A percentile compares a stretch with the other conserved stretches of the same genome.
These are phyloP conservation scores for Phocoena sinus DNA, from an alignment of 2,113 vertebrate species.

Conservation along the genomic window DNA sequence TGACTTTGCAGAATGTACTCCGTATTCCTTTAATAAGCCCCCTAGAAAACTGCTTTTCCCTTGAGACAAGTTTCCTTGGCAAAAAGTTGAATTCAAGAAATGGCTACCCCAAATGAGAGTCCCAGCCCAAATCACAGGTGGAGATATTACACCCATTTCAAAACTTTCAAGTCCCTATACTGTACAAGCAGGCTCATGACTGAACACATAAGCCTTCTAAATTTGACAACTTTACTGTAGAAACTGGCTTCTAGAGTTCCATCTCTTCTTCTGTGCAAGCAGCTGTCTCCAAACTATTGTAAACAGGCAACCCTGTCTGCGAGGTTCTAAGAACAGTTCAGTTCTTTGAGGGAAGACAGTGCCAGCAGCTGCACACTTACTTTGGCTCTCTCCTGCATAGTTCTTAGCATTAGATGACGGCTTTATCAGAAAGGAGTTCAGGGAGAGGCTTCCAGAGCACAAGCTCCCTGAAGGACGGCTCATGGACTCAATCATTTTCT, in stretches of 20 bases:
- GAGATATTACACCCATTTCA: conserved; percentile 64
- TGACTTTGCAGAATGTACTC: conserved; percentile 48
- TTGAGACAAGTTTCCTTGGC: conserved; percentile 72
- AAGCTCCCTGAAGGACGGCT: conserved; percentile 86
- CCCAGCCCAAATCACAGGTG: conserved; percentile 61
- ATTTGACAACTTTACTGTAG: conserved; percentile 56
- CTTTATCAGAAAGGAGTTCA: conserved; percentile 81
- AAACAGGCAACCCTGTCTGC: conserved; percentile 74
- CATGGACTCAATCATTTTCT: conserved; percentile 87
- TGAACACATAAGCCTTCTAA: conserved; percentile 65
- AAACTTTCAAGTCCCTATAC: conserved; percentile 58
- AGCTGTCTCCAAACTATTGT: conserved; percentile 62
- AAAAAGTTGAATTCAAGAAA: conserved; percentile 51
- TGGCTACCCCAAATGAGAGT: conserved; percentile 57
- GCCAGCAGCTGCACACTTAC: conserved; percentile 48
- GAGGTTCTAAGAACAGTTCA: conserved; percentile 74
- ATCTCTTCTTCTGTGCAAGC: conserved; percentile 83
- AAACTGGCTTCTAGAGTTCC: conserved; percentile 78
- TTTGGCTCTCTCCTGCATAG: conserved; percentile 73
- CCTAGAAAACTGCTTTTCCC: conserved; percentile 63
- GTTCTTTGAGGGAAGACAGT: conserved; percentile 76
- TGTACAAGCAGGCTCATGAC: conserved; percentile 36
- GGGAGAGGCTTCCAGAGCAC: conserved; percentile 86
- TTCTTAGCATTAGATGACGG: conserved; percentile 71
- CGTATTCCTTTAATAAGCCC: conserved; percentile 56